phyloP scores from a whole-genome alignment of 2,113 vertebrate species.

The Amia ocellicauda region DNA sequence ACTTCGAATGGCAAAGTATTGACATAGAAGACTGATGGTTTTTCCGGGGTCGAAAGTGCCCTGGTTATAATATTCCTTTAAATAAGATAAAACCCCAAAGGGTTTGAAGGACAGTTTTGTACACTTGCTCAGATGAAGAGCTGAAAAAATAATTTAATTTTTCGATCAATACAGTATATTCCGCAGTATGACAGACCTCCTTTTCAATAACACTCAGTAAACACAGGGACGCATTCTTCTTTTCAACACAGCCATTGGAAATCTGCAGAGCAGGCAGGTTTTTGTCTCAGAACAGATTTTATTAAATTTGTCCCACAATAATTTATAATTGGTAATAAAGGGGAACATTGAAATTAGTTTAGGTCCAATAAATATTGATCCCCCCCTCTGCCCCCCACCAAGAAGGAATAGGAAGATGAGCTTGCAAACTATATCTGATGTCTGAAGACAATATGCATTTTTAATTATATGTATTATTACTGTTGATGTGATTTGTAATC shows the following conservation, averaged over 20 bases:
- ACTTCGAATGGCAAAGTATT: too few relatives aligned
- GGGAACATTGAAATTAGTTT: neutral
- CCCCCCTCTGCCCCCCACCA: neutral
- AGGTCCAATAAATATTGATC: slow-evolving; percentile 3
- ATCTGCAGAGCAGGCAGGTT: slow-evolving; percentile 7
- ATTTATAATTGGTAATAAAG: neutral
- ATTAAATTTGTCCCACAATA: slow-evolving; percentile 20
- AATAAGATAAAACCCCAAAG: neutral
- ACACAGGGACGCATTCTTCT: neutral
- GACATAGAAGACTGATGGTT: too few relatives aligned
- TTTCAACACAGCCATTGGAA: slow-evolving; percentile 28
- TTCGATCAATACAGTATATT: neutral
- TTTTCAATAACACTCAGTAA: neutral
- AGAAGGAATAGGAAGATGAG: neutral
- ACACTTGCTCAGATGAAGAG: neutral
- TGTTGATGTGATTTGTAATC: neutral
- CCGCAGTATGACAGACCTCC: neutral
- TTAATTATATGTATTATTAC: neutral
- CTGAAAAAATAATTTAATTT: slow-evolving; percentile 11
- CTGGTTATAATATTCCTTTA: neutral
- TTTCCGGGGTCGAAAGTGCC: too few relatives aligned
- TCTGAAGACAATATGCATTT: neutral
- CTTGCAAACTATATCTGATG: neutral
- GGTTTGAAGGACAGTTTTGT: neutral
- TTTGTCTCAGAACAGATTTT: slow-evolving; percentile 21